Base-by-base conservation (phyloP, 1,140 invertebrate species). In the Ostrea edulis region DNA sequence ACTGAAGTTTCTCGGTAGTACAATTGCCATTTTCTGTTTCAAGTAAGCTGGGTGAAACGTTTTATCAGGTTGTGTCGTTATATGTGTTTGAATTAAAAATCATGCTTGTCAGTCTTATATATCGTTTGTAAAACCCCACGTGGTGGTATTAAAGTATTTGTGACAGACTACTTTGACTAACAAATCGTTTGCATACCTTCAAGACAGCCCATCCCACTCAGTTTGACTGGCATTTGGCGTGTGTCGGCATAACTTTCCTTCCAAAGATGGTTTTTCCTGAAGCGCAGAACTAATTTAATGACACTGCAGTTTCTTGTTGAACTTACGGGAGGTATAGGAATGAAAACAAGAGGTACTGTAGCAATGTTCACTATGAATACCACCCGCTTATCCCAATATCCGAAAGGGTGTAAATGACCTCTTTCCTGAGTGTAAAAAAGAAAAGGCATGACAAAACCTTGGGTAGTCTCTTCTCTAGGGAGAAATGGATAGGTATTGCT, bases 1-100 rank as follows among this genome's bases (percentile, higher is more conserved):
- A 77, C 68, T 22, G 68, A 77, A 77, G 68, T 77, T 77, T 77
- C 68, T 77, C 35, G 68, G 68, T 29, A 77, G 68, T 77, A 77
- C 68, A 12, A 77, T 77, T 77, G 68, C 68, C 68, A 77, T 77
- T 25, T 77, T 25, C 22, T 8, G 25, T 71, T 35, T 77, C 14
- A 77, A 12, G 12, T 77, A 77, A 77, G 35, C 68, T 25, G 29
- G 68, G 25, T n/a, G 29, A 25, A 77, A 29, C 29, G 68, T 77
- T 77, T 68, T 77, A 77, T 77, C 68, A 77, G 68, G 12, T 12
- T 35, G 29, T 77, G 68, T 29, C 17, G 14, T 14, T 77, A 35
- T 77, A 35, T 29, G 29, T 62, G 7, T 77, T 77, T 77, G 68
- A 77, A 20, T 62, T 77, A 3, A 77, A 77, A 77, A 35, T 77